These are phyloP conservation scores for Danio choprae DNA, from an alignment of 2,797 vertebrate species.

Conservation along the genomic window DNA sequence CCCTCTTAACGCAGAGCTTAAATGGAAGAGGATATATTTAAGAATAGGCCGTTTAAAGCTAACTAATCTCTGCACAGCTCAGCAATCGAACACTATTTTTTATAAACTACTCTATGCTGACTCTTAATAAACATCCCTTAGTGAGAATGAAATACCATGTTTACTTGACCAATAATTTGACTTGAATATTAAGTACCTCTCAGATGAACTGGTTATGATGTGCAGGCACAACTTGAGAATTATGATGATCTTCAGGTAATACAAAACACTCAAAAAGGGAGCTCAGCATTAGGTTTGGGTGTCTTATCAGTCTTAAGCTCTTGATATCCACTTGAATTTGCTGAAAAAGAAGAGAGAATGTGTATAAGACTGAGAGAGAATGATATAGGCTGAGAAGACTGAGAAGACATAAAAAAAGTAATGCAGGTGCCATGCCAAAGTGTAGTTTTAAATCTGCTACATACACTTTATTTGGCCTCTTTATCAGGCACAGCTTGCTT, in stretches of 20 bases:
- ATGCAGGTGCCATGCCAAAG: constrained; percentile 58
- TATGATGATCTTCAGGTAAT: constrained; percentile 58
- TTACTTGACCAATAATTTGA: not conserved
- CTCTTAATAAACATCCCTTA: constrained; percentile 21
- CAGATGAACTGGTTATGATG: constrained; percentile 21
- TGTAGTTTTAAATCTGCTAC: constrained; percentile 32
- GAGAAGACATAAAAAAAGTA: constrained; percentile 70
- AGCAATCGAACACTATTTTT: constrained; percentile 37
- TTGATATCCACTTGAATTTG: constrained; percentile 70
- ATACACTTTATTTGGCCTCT: too few species aligned
- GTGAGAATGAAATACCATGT: constrained; percentile 6
- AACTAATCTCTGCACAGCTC: constrained; percentile 49
- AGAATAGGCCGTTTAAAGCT: constrained; percentile 36
- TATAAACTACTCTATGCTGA: constrained; percentile 37
- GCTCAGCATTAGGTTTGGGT: constrained; percentile 71
- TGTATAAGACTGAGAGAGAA: constrained; percentile 54
- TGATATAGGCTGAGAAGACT: not conserved
- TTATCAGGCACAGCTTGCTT: too few species aligned
- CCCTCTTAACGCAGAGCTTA: constrained; percentile 60
- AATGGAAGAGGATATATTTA: constrained; percentile 30
- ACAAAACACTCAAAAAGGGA: constrained; percentile 74
- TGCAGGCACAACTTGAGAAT: not conserved
- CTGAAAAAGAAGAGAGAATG: constrained; percentile 68
- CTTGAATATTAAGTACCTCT: not conserved
- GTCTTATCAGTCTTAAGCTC: constrained; percentile 73